These are phyloP conservation scores for Tenthredo amoena DNA, from an alignment of 2,888 invertebrate species.

Conservation along the genomic window DNA sequence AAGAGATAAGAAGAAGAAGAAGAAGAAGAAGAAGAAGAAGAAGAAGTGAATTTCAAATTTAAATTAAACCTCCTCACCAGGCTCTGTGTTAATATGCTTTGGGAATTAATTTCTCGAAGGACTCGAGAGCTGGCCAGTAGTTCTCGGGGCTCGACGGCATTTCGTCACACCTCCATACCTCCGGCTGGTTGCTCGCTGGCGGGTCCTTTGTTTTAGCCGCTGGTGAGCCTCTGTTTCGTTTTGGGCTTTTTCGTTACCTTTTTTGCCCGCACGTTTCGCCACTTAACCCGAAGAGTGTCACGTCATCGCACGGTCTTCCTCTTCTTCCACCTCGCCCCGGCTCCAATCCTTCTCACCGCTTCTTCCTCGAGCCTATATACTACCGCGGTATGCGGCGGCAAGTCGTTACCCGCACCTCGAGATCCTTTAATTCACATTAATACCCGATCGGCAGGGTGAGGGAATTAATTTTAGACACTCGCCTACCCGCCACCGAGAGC, in stretches of 20 bases:
- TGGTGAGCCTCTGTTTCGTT: constrained; percentile 65
- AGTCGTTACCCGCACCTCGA: constrained; percentile 24
- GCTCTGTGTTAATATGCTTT: neutral
- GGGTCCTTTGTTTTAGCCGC: constrained; percentile 75
- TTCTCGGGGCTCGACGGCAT: constrained; percentile 59
- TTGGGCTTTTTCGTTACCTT: constrained; percentile 67
- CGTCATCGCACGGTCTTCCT: constrained; percentile 58
- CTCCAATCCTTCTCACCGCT: neutral
- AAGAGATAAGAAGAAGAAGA: neutral
- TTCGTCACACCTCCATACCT: constrained; percentile 75
- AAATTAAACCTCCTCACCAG: neutral
- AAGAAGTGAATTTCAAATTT: neutral
- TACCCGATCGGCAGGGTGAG: neutral
- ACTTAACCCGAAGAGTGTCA: constrained; percentile 76
- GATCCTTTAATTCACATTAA: constrained; percentile 13
- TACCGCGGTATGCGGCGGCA: constrained; percentile 22
- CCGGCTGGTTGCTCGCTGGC: neutral
- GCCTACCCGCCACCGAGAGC: no score
- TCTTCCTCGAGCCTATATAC: neutral
- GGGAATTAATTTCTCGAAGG: constrained; percentile 63
- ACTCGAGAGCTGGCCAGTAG: constrained; percentile 34
- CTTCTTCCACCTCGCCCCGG: neutral
- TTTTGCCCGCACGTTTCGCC: constrained; percentile 76
- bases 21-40: neutral
- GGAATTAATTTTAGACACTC: neutral